Base-by-base conservation (phyloP, 2,888 invertebrate species). In the Onchidella celtica region DNA sequence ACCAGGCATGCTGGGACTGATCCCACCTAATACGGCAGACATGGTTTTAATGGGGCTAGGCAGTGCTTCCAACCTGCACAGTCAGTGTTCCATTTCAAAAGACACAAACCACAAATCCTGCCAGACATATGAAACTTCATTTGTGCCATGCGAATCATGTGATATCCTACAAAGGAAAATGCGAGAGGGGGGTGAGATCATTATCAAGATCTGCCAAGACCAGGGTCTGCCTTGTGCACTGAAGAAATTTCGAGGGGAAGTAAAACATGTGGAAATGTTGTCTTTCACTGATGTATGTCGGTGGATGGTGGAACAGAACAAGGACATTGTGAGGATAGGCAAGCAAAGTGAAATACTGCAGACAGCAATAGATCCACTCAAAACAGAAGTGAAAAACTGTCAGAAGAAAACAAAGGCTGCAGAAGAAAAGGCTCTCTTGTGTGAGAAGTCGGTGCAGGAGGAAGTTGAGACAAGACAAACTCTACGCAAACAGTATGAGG, bases 111-210 rank as follows among this genome's bases (percentile, higher is more conserved):
- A 89, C 83, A 93, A 93, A 86, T 88, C 91, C 21, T 88, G 89
- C 72, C 93, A 93, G 87, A 93, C 93, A n/a, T 85, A 87, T 21
- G 93, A 93, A 82, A 92, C 93, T 3, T 91, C 92, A 0, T 93
- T 93, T 86, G 90, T 92, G 0, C 92, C 93, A 4, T 93, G 93
- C 87, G 92, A 93, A 78, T 87, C 91, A 0, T 93, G 93, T 85
- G 87, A 89, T 61, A 76, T 89, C 21, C 91, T 92, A n/a, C 93
- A 93, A 87, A 88, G 87, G 66, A 89, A 88, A 85, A 87, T 93
- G 75, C 85, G 89, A 24, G 89, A 90, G 74, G 87, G 90, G 38
- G 92, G 91, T 0, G 90, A 91, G 27, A 77, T 86, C 24, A 85
- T 93, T 11, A 86, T 90, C 1, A 85, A 88, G 27, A 85, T 92